These are phyloP conservation scores for Eupsilia transversa DNA, from an alignment of 2,888 invertebrate species.

Conservation along the genomic window DNA sequence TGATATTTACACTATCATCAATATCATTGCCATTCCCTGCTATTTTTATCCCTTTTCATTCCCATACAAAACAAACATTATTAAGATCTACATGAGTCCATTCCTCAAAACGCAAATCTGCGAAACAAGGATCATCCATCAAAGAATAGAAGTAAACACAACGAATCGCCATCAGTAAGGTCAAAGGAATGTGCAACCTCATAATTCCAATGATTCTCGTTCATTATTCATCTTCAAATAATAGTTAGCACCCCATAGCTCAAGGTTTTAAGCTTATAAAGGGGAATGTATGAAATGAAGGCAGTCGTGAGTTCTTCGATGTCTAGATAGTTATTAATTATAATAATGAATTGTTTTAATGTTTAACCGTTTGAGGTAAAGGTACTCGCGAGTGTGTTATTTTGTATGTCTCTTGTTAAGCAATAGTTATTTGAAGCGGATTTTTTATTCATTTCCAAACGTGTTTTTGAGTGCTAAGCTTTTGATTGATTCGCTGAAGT, in stretches of 20 bases:
- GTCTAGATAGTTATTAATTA: slow-evolving; percentile 56
- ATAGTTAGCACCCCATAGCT: slow-evolving; percentile 89
- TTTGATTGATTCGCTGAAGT: neutral
- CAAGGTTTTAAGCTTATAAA: slow-evolving; percentile 78
- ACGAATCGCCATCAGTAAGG: slow-evolving; percentile 74
- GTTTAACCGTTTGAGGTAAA: slow-evolving; percentile 18
- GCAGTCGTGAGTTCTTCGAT: slow-evolving; percentile 50
- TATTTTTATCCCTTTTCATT: slow-evolving; percentile 39
- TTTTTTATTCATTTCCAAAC: neutral
- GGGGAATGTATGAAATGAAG: slow-evolving; percentile 67
- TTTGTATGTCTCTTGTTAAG: neutral
- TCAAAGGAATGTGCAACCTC: slow-evolving; percentile 88
- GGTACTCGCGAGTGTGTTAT: neutral
- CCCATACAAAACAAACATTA: slow-evolving; percentile 56
- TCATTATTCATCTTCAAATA: slow-evolving; percentile 89
- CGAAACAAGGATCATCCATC: slow-evolving; percentile 66
- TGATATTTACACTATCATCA: slow-evolving; percentile 26
- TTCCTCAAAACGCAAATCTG: slow-evolving; percentile 61
- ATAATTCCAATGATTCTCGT: slow-evolving; percentile 85
- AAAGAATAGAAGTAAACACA: slow-evolving; percentile 67
- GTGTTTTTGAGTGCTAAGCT: neutral
- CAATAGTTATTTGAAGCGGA: neutral
- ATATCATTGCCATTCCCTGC: slow-evolving; percentile 22
- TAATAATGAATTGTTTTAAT: slow-evolving; percentile 60
- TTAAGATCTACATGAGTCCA: slow-evolving; percentile 55